Evolutionary conservation across 2,797 vertebrate species (phyloP).

Genomic region (Cossypha caffra): DNA sequence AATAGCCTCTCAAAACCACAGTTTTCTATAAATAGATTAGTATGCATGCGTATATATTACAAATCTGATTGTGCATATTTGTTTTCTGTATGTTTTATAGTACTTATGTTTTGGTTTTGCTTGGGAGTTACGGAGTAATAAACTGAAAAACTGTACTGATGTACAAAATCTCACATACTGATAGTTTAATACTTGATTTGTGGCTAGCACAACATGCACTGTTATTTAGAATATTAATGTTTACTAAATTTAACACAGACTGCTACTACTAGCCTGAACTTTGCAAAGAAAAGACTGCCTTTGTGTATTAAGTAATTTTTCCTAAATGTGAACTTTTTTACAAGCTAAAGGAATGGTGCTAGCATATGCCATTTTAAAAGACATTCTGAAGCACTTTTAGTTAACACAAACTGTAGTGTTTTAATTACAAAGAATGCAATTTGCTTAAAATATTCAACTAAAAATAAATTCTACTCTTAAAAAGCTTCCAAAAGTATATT

Average conservation of each 20-base stretch:
- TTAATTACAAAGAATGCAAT: not conserved
- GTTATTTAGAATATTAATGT: not conserved
- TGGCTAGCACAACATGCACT: not conserved
- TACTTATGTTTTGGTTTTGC: not conserved
- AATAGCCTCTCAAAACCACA: not conserved
- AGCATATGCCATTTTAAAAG: not conserved
- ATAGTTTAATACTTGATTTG: not conserved
- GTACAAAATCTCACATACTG: not conserved
- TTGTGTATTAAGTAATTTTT: not conserved
- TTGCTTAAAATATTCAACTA: not conserved
- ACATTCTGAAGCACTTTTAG: not conserved
- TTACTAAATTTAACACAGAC: not conserved
- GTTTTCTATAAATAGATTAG: not conserved
- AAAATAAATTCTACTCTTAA: not conserved
- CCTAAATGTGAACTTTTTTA: not conserved
- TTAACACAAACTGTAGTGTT: not conserved
- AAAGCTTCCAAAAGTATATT: not conserved
- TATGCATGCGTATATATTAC: not conserved
- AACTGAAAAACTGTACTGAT: not conserved
- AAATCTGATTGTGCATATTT: not conserved
- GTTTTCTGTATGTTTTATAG: not conserved
- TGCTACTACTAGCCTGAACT: not conserved
- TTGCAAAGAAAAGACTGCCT: not conserved
- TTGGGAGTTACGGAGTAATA: not conserved
- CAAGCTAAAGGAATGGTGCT: not conserved